Evolutionary conservation across 2,888 invertebrate species (phyloP).

Genomic region (Watsonalla binaria): DNA sequence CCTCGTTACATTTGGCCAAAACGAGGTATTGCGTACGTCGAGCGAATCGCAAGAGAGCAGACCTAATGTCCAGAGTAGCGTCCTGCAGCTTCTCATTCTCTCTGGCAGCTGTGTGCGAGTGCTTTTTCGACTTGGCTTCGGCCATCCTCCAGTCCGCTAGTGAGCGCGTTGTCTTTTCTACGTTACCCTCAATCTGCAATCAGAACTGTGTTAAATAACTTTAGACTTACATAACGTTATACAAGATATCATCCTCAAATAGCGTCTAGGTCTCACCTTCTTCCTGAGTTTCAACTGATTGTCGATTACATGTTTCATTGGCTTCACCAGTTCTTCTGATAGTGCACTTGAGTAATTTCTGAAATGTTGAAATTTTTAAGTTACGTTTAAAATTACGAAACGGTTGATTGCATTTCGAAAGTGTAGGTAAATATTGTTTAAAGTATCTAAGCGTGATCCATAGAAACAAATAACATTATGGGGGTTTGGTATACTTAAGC

Average conservation of each 20-base stretch:
- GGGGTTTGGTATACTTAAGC: no score
- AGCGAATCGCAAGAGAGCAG: conserved; percentile 34
- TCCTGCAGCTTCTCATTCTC: conserved; percentile 96
- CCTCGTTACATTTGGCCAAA: conserved; percentile 7
- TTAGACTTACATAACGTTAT: neutral
- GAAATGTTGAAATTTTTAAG: conserved; percentile 34
- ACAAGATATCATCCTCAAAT: neutral
- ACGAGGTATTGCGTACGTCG: conserved; percentile 30
- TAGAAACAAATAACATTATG: no score
- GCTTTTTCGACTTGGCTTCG: conserved; percentile 93
- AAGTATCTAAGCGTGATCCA: no score
- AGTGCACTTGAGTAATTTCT: conserved; percentile 88
- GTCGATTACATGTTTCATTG: conserved; percentile 85
- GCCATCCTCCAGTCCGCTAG: conserved; percentile 91
- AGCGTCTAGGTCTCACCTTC: conserved; percentile 64
- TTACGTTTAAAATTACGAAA: conserved; percentile 5
- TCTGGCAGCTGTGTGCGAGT: conserved; percentile 90
- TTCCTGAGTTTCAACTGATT: conserved; percentile 85
- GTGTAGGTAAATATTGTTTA: neutral
- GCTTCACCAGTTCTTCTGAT: conserved; percentile 93
- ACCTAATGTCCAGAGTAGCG: conserved; percentile 74
- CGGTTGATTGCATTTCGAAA: conserved; percentile 2
- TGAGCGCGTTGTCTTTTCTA: conserved; percentile 90
- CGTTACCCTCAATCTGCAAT: conserved; percentile 83
- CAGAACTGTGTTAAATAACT: conserved; percentile 7